These are phyloP conservation scores for Drosophila ambigua DNA, from an alignment of 1,140 invertebrate genomes.

Conservation along the genomic window DNA sequence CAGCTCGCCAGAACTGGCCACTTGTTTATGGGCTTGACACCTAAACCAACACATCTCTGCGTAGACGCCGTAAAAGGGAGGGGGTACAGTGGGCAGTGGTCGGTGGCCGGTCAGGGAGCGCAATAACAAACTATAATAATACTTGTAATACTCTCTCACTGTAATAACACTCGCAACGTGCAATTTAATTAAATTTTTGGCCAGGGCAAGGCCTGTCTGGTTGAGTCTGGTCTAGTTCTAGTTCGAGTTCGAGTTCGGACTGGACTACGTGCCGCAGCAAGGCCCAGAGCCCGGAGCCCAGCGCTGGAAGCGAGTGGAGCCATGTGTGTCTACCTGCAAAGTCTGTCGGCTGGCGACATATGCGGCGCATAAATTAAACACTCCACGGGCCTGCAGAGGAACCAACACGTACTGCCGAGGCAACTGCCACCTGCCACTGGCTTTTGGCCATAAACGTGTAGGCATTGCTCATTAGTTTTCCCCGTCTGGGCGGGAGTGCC, in stretches of 20 bases:
- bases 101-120: not conserved
- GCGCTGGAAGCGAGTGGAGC: constrained; percentile 11
- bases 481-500: constrained; percentile 20
- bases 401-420: constrained; percentile 40
- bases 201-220: constrained; percentile 19
- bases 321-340: constrained; percentile 32
- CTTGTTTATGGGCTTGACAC: constrained; percentile 61
- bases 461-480: constrained; percentile 79
- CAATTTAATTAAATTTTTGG: constrained; percentile 78
- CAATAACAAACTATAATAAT: constrained; percentile 56
- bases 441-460: constrained; percentile 71
- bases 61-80: constrained; percentile 1
- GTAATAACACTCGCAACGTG: constrained; percentile 54
- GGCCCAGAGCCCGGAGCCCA: not conserved
- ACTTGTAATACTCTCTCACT: constrained; percentile 43
- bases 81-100: not conserved
- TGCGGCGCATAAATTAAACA: constrained; percentile 78
- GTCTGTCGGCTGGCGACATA: constrained; percentile 64
- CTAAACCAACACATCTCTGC: constrained; percentile 16
- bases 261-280: constrained; percentile 49
- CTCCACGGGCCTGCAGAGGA: constrained; percentile 43
- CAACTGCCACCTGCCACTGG: constrained; percentile 41
- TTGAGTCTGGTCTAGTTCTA: constrained; percentile 10
- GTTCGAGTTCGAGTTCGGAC: constrained; percentile 8
- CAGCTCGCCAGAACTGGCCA: constrained; percentile 23